A percentile compares a stretch with the other conserved stretches of the same genome.
These are phyloP conservation scores for Luscinia luscinia DNA, from an alignment of 2,797 vertebrate species.

Conservation along the genomic window DNA sequence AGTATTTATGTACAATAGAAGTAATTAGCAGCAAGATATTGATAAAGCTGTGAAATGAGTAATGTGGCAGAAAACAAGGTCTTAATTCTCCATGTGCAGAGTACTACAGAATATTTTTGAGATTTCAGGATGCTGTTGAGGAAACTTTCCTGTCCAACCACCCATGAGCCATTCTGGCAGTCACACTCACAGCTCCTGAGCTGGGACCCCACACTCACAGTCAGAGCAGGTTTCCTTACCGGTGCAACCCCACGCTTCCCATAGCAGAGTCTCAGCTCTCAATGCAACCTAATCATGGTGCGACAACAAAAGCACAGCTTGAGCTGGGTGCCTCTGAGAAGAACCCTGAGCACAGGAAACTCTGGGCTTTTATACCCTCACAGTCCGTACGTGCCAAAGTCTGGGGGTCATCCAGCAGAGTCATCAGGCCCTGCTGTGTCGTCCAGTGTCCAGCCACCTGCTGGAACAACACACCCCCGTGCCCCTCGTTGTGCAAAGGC, in stretches of 20 bases:
- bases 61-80: background rate
- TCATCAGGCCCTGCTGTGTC: background rate
- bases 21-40: background rate
- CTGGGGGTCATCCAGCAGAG: background rate
- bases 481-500: background rate
- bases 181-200: background rate
- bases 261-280: background rate
- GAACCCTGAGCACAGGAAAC: rapidly evolving
- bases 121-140: background rate
- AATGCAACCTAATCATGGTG: background rate
- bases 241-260: rapidly evolving
- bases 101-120: background rate
- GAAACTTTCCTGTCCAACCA: background rate
- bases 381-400: background rate
- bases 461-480: background rate
- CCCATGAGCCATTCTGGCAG: background rate
- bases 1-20: background rate
- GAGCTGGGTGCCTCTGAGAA: background rate
- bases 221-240: background rate
- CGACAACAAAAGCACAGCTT: background rate
- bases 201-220: background rate
- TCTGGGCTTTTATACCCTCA: background rate
- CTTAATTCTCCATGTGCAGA: background rate
- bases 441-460: background rate
- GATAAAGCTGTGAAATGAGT: background rate